Base-by-base conservation (phyloP, 2,797 vertebrate genomes). In the Pseudomugil tenellus region DNA sequence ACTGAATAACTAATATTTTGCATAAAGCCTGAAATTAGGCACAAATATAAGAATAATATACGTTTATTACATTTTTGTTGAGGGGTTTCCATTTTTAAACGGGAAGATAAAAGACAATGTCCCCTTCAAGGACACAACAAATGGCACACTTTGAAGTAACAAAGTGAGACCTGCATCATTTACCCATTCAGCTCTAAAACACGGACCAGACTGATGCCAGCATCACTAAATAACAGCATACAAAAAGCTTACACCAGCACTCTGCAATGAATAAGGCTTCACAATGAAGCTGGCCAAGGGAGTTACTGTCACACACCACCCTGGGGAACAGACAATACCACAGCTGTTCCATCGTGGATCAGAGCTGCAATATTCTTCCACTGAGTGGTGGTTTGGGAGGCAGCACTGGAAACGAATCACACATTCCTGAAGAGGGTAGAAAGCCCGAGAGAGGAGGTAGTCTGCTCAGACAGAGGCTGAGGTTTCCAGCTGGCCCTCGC, bases 381-480 rank as follows among this genome's bases (percentile, higher is more conserved):
- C 80, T 43, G 63, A 76, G 78, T 28, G 48, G 77, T 54, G 79
- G 77, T 89, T 90, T 81, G 84, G 85, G 77, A 69, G 70, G 74
- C 82, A 60, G 81, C 34, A 81, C 86, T 92, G 91, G 92, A 93
- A 92, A 84, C 80, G 81, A 92, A 93, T 92, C 91, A 92, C 89
- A 91, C 92, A 92, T 93, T 93, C 92, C 92, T 92, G 85, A 90
- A 91, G 91, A 91, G 91, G 81, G 80, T 78, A 71, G 64, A 79
- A 67, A 84, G 79, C 81, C 84, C 81, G 5, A 61, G 87, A 86
- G 87, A 84, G 80, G 84, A 81, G 87, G 81, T 72, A 76, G 83
- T 70, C 83, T 58, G 83, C 82, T 74, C 75, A 39, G 76, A 70
- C 72, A 52, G 61, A 79, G 77, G 69, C 62, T 39, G 58, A 71